Conservation (phyloP, 2,113 vertebrate species). For the Erinaceus europaeus region DNA sequence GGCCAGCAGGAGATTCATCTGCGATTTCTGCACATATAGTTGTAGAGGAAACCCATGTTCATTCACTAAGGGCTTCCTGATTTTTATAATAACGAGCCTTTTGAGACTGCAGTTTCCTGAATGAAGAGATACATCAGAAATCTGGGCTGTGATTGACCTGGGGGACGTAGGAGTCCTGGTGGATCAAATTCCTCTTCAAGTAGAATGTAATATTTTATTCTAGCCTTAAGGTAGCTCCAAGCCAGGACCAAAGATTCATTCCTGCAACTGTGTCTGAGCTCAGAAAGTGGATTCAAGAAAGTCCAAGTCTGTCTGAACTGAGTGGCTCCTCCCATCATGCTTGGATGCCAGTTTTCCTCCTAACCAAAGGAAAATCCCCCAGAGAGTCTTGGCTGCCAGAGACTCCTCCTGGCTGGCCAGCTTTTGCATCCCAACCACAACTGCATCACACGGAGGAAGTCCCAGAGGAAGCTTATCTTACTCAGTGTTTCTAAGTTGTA, state of each 20-base stretch:
- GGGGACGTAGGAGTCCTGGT: neutral
- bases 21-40: neutral
- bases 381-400: neutral
- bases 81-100: neutral
- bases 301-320: neutral
- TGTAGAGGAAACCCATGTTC: neutral
- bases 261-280: neutral
- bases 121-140: neutral
- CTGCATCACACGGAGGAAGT: constrained; percentile 38
- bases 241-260: neutral
- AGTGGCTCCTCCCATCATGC: neutral
- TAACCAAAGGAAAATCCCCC: constrained; percentile 33
- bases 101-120: neutral
- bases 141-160: neutral
- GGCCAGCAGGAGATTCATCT: neutral
- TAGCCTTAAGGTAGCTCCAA: no score
- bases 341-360: neutral
- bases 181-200: neutral
- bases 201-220: neutral
- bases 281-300: neutral
- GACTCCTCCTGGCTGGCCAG: constrained; percentile 28
- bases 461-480: constrained; percentile 2
- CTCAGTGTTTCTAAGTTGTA: constrained; percentile 27
- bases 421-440: accelerated
- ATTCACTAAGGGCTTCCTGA: neutral